Percentiles rank a stretch among this genome's conserved stretches.
Evolutionary conservation across 2,888 invertebrate species (phyloP).

Genomic region (Melikaiella ostensackeni): DNA sequence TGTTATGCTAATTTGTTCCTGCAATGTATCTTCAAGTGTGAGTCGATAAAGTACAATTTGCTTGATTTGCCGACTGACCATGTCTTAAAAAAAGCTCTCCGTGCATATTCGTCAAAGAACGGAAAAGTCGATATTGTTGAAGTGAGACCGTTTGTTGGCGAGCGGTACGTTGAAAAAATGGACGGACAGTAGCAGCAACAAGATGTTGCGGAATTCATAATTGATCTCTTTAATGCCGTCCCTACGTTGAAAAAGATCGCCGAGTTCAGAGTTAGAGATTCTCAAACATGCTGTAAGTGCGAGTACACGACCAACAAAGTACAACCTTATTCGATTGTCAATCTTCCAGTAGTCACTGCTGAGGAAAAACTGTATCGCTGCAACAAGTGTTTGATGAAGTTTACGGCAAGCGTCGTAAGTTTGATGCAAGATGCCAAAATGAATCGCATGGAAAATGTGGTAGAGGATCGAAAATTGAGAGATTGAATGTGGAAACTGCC

Average conservation of each 20-base stretch:
- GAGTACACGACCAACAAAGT: neutral
- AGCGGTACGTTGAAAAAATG: neutral
- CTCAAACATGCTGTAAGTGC: constrained; percentile 1
- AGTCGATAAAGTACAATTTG: neutral
- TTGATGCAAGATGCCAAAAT: too few species aligned
- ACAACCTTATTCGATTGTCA: neutral
- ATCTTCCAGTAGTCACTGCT: neutral
- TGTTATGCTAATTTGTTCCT: constrained; percentile 11
- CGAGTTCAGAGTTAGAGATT: neutral
- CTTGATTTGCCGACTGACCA: neutral
- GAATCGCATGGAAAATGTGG: too few species aligned
- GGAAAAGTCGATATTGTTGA: neutral
- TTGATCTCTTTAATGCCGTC: neutral
- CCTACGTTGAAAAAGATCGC: neutral
- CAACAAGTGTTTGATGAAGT: constrained; percentile 15
- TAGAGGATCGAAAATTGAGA: too few species aligned
- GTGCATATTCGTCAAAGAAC: constrained; percentile 13
- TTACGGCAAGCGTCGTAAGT: too few species aligned
- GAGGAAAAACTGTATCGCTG: constrained; percentile 8
- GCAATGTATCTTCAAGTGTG: constrained; percentile 21
- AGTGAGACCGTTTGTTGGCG: neutral
- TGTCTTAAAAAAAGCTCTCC: neutral
- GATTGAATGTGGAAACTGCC: too few species aligned
- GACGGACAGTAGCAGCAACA: neutral
- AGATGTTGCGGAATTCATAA: neutral